phyloP scores from a whole-genome alignment of 2,888 invertebrate species.

The Latheticus oryzae region DNA sequence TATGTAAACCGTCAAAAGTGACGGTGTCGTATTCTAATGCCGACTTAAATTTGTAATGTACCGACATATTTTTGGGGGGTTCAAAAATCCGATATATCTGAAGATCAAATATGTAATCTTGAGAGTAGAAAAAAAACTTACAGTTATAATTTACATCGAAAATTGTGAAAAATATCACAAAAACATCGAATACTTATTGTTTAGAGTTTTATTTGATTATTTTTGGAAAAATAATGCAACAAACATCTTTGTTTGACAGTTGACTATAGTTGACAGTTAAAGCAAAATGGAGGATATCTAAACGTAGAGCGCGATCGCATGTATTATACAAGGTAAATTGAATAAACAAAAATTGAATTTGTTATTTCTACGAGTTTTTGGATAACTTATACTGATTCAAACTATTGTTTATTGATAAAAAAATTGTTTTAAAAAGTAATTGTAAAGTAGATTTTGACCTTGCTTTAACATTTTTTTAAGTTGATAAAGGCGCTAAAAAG shows the following conservation, averaged over 20 bases:
- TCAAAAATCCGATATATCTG: slow-evolving; percentile 5
- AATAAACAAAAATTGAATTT: no score
- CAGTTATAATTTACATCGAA: slow-evolving; percentile 5
- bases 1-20: slow-evolving; percentile 96
- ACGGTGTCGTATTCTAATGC: slow-evolving; percentile 96
- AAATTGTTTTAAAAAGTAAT: no score
- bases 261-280: slow-evolving; percentile 30
- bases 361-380: no score
- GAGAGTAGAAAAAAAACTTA: slow-evolving; percentile 7
- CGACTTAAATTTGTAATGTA: slow-evolving; percentile 99
- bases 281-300: slow-evolving; percentile 24
- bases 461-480: not conserved
- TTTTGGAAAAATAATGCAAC: not conserved
- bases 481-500: slow-evolving; percentile 10
- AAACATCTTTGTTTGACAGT: slow-evolving; percentile 21
- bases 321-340: no score
- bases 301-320: slow-evolving; percentile 14
- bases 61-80: no score
- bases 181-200: not conserved
- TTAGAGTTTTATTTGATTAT: slow-evolving; percentile 13
- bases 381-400: no score
- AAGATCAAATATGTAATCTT: no score
- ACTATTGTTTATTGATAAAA: no score
- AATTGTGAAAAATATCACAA: slow-evolving; percentile 6
- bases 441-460: no score